Conservation (phyloP, 2,888 invertebrate species). For the Cyclophora albipunctata region DNA sequence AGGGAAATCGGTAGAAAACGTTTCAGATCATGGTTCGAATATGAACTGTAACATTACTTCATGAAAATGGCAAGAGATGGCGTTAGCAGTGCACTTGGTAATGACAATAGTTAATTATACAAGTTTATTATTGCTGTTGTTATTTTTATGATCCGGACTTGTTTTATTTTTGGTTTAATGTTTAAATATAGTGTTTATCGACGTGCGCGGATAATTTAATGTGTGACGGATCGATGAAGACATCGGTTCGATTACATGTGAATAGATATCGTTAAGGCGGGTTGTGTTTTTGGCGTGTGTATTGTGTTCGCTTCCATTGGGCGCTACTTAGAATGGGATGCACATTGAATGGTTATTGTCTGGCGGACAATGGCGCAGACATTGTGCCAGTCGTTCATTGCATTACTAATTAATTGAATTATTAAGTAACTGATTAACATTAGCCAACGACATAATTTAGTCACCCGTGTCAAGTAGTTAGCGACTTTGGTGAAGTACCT, state of each 20-base stretch:
- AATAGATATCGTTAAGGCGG: too few relatives aligned
- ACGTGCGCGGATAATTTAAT: constrained; percentile 5
- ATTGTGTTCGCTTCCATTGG: too few relatives aligned
- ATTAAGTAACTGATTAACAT: too few relatives aligned
- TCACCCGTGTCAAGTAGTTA: too few relatives aligned
- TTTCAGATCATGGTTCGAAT: constrained; percentile 16
- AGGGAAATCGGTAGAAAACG: too few relatives aligned
- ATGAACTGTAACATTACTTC: constrained; percentile 10
- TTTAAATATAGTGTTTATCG: constrained; percentile 16
- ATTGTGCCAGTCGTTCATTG: constrained; percentile 18
- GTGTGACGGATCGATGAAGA: background rate
- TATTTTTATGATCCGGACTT: constrained; percentile 21
- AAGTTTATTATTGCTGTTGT: constrained; percentile 20
- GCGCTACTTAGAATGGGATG: too few relatives aligned
- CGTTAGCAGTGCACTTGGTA: constrained; percentile 10
- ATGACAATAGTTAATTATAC: constrained; percentile 13
- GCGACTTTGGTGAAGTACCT: too few relatives aligned
- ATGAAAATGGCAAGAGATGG: constrained; percentile 28
- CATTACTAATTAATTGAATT: too few relatives aligned
- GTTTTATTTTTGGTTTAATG: constrained; percentile 18
- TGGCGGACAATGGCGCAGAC: constrained; percentile 19
- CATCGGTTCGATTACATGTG: too few relatives aligned
- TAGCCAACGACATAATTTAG: too few relatives aligned
- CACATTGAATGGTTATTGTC: too few relatives aligned
- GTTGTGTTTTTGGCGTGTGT: too few relatives aligned